A percentile compares a stretch with the other conserved stretches of the same genome.
Conservation (phyloP, 2,113 vertebrate species). For the Macquaria ambigua region DNA sequence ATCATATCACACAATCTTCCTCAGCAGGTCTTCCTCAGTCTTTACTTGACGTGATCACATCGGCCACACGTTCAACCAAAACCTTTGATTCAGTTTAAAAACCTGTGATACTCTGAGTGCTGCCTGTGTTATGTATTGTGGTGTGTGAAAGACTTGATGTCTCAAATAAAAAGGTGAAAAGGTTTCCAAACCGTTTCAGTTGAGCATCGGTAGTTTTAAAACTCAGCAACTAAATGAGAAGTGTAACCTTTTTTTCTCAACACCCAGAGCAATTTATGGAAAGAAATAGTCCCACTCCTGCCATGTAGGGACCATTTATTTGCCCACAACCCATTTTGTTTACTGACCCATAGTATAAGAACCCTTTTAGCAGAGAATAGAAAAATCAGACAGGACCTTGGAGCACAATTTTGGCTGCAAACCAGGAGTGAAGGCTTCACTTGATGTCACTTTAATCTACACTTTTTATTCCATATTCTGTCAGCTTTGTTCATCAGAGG, state of each 20-base stretch:
- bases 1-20: background rate
- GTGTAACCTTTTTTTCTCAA: constrained; percentile 21
- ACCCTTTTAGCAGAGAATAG: constrained; percentile 56
- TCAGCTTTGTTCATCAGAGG: constrained; percentile 51
- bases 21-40: background rate
- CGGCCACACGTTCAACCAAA: background rate
- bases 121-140: background rate
- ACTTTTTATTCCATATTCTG: constrained; percentile 40
- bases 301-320: constrained; percentile 50
- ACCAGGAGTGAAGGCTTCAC: constrained; percentile 48
- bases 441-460: constrained; percentile 60
- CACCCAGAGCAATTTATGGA: constrained; percentile 48
- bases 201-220: constrained; percentile 54
- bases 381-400: constrained; percentile 53
- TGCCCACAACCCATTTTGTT: constrained; percentile 55
- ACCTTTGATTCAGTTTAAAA: background rate
- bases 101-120: background rate
- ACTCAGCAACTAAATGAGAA: constrained; percentile 50
- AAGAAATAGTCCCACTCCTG: constrained; percentile 44
- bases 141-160: background rate
- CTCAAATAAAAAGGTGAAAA: constrained; percentile 32
- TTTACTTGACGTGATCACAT: background rate
- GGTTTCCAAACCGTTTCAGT: constrained; percentile 37
- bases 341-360: constrained; percentile 62
- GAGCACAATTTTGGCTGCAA: constrained; percentile 34